Base-by-base conservation (phyloP, 1,140 invertebrate species). In the Diorhabda carinulata region DNA sequence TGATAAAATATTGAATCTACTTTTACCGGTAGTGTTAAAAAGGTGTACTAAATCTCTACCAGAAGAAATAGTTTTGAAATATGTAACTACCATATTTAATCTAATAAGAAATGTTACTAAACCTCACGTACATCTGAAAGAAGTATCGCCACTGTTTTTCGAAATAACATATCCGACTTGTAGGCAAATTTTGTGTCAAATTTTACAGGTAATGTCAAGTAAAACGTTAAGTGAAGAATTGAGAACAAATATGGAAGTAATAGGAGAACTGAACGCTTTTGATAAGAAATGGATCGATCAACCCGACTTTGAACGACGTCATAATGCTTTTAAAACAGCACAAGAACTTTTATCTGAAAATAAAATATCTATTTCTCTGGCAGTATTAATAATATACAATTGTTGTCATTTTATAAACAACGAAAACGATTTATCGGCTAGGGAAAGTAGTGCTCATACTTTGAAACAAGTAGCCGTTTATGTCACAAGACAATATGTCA, bases 211-310 rank as follows among this genome's bases (percentile, higher is more conserved):
- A 2, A 86, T 90, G 67, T 83, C 85, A 5, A 58, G 66, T 6
- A 84, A 79, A 47, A 67, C 78, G 56, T 77, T 63, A 56, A 73
- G 77, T 66, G 73, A 83, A 64, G 77, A 86, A 81, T 75, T 79
- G 66, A 60, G 68, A 41, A 72, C 73, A 47, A 79, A 84, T 56
- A 82, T 85, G 4, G 74, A 85, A 4, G 70, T 92, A 4, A 80
- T 93, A 4, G 76, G 76, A 3, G 85, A 91, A 76, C 83, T 98
- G 47, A 98, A 98, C 83, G 87, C 95, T 0, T 97, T 88, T 85
- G 92, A 98, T 82, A 82, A 84, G 40, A 87, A 88, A 66, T 92
- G 92, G 87, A 84, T 97, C 5, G 95, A 98, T 72, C 95, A 98
- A 78, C 94, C 96, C 0, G 95, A 98, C 81, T 96, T 93, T 78